Evolutionary conservation across 2,888 invertebrate genomes (phyloP).

Genomic region (Ditylenchus weischeri): DNA sequence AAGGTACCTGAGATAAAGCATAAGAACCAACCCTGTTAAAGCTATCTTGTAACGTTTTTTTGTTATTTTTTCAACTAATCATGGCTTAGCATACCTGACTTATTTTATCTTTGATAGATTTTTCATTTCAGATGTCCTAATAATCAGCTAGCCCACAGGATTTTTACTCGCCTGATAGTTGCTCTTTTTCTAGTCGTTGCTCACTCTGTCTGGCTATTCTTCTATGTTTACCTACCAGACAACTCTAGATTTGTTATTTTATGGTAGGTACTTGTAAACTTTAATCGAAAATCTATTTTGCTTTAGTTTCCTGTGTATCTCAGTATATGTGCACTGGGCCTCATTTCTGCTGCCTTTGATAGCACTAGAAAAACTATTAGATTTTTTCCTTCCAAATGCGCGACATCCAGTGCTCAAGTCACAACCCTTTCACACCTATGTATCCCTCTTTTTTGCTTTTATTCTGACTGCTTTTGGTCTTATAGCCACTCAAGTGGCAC

Average conservation of each 20-base stretch:
- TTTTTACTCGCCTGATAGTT: neutral
- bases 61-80: no score
- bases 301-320: conserved; percentile 32
- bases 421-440: conserved; percentile 29
- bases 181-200: conserved; percentile 19
- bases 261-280: conserved; percentile 16
- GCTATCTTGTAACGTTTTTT: no score
- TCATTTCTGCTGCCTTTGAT: conserved; percentile 24
- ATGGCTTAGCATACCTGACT: no score
- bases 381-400: conserved; percentile 14
- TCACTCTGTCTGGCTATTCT: conserved; percentile 31
- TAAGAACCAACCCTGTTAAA: no score
- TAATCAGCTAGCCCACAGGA: neutral
- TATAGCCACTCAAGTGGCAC: conserved; percentile 14
- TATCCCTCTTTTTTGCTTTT: conserved; percentile 31
- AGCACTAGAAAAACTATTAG: conserved; percentile 19
- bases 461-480: conserved; percentile 29
- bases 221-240: conserved; percentile 30
- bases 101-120: neutral
- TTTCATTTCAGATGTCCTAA: neutral
- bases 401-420: conserved; percentile 25
- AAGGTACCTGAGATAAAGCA: no score
- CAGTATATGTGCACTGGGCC: conserved; percentile 30
- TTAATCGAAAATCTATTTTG: neutral
- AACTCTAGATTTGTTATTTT: conserved; percentile 22